Percentiles rank a stretch among this genome's conserved stretches.
These are phyloP conservation scores for Girardinus metallicus DNA, from an alignment of 2,797 vertebrate species.

Conservation along the genomic window DNA sequence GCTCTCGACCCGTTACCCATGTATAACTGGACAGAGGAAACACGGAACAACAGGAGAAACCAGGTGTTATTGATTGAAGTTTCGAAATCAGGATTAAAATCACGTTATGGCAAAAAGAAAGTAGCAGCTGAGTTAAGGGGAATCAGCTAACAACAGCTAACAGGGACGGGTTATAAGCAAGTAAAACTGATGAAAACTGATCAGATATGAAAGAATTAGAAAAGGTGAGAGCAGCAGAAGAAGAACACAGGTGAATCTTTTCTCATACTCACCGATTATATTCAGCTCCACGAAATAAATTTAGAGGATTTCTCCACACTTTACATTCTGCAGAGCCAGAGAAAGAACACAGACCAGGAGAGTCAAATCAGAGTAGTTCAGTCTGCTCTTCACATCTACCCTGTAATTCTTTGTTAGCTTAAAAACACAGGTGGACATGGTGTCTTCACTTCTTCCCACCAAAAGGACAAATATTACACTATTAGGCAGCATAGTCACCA, in stretches of 20 bases:
- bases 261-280: conserved; percentile 92
- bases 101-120: neutral
- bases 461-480: neutral
- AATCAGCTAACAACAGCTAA: neutral
- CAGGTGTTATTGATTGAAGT: neutral
- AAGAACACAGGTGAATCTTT: neutral
- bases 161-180: neutral
- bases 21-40: conserved; percentile 84
- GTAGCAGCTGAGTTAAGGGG: neutral
- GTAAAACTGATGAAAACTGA: neutral
- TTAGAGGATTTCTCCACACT: conserved; percentile 98
- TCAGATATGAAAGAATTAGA: neutral
- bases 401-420: neutral
- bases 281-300: conserved; percentile 96
- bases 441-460: neutral
- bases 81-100: neutral
- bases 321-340: conserved; percentile 91
- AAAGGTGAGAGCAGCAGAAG: neutral
- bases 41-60: neutral
- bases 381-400: conserved; percentile 27
- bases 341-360: conserved; percentile 35
- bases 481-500: neutral
- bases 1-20: conserved; percentile 95
- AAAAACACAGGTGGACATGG: neutral
- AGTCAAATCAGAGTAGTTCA: conserved; percentile 28